Percentiles rank a stretch among this genome's conserved stretches.
Conservation (phyloP, 2,888 invertebrate species). For the Aradus depressus region DNA sequence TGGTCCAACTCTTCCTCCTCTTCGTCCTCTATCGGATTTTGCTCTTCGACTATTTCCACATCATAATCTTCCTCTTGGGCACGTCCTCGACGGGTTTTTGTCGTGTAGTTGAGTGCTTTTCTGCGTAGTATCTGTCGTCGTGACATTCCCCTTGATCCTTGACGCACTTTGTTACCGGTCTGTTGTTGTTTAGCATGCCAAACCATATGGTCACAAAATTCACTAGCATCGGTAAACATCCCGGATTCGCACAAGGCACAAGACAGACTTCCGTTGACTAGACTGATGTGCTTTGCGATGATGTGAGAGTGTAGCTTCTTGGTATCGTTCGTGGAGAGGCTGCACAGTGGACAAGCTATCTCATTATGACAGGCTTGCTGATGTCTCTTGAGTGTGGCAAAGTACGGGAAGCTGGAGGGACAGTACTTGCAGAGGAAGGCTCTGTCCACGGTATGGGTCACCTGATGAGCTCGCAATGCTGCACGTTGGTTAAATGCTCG, state of each 20-base stretch:
- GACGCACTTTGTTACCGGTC: conserved; percentile 19
- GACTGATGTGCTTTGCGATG: conserved; percentile 19
- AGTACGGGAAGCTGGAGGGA: conserved; percentile 29
- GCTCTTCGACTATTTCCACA: not conserved
- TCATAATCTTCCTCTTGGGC: not conserved
- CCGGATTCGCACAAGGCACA: conserved; percentile 27
- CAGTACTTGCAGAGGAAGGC: conserved; percentile 27
- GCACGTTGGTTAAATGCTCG: conserved; percentile 34
- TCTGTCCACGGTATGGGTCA: conserved; percentile 27
- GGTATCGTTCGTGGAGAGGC: conserved; percentile 16
- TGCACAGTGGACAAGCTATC: conserved; percentile 26
- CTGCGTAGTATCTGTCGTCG: conserved; percentile 6
- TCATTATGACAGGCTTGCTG: conserved; percentile 27
- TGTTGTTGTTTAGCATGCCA: conserved; percentile 27
- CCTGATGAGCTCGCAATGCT: conserved; percentile 28
- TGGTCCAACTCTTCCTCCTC: too few relatives aligned
- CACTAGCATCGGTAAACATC: conserved; percentile 23
- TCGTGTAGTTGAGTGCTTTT: conserved; percentile 1
- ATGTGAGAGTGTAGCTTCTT: conserved; percentile 24
- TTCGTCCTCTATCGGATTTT: not conserved
- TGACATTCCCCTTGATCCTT: not conserved
- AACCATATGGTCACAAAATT: conserved; percentile 27
- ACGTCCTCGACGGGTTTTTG: too few relatives aligned
- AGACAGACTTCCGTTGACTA: conserved; percentile 10
- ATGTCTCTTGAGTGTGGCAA: conserved; percentile 27